Base-by-base conservation (phyloP, 2,888 invertebrate species). In the Tethea ocularis region DNA sequence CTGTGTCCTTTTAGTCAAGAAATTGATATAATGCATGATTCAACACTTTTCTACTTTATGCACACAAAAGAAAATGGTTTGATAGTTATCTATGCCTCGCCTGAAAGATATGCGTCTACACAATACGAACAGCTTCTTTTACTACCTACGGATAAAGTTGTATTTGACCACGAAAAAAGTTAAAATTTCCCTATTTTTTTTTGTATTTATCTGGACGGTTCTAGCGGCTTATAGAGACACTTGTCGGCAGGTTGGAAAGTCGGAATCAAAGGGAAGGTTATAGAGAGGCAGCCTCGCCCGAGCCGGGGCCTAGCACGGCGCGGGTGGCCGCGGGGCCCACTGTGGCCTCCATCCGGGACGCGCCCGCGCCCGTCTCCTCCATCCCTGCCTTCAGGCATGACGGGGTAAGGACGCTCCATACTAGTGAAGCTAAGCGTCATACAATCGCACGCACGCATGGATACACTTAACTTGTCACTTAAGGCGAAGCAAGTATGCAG, bases 261-360 rank as follows among this genome's bases (percentile, higher is more conserved):
- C 58, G 20, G 53, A 13, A 60, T 36, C 46, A 61, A 66, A 15
- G 46, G 68, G 29, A 64, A 65, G n/a, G 61, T 8, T 61, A 64
- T 4, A 52, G 60, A n/a, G 59, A 56, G 0, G 62, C 62, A n/a
- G n/a, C 10, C 26, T 41, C 13, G 33, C 69, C 67, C 51, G 74
- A 62, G 59, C 59, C 69, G 56, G 76, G 70, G 23, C 74, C 77
- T 56, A 74, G 73, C 59, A 65, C 70, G 51, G 61, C 78, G 64
- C 74, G 67, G 52, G 63, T 61, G 51, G 64, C 59, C 15, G 4
- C 70, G 51, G 61, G 77, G 64, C 74, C 67, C 52, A 63, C 62
- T 46, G 64, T 60, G 29, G 36, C 54, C 55, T 29, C 58, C 10
- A 51, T 51, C 51, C 38, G 57, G n/a, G 46, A 61, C 53, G 23